These are phyloP conservation scores for Cyanoramphus novaezelandiae DNA, from an alignment of 2,113 vertebrate genomes.

Conservation along the genomic window DNA sequence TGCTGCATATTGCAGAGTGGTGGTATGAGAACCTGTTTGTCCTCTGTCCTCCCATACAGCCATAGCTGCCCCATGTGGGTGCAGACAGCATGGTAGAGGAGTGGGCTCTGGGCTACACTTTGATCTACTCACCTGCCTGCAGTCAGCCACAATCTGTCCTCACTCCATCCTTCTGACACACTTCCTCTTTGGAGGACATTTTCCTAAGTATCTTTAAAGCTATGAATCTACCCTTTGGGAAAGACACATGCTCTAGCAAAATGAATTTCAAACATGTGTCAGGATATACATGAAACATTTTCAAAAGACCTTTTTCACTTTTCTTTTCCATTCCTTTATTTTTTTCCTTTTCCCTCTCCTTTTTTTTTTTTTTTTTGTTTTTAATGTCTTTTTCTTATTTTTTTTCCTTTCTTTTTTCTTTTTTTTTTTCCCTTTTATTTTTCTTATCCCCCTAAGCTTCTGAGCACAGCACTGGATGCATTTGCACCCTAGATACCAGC, in stretches of 20 bases:
- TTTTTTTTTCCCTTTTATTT: accelerated
- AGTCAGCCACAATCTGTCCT: neutral
- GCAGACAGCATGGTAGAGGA: neutral
- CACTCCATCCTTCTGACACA: accelerated
- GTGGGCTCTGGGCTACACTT: accelerated
- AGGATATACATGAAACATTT: neutral
- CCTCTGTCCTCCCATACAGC: neutral
- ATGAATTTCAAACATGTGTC: neutral
- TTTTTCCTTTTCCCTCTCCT: too few relatives aligned
- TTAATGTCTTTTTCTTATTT: too few relatives aligned
- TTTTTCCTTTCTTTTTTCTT: accelerated
- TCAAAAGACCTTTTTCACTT: neutral
- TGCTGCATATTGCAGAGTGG: neutral
- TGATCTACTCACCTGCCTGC: neutral
- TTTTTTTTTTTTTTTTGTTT: too few relatives aligned
- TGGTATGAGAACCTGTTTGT: neutral
- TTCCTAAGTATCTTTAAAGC: neutral
- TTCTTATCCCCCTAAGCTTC: neutral
- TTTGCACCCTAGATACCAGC: neutral
- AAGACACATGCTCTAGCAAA: neutral
- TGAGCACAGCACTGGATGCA: neutral
- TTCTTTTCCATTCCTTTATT: accelerated
- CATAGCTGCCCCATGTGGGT: accelerated
- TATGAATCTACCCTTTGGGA: neutral
- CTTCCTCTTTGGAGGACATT: neutral